Conservation (phyloP, 2,888 invertebrate species). For the Leucozona laternaria region DNA sequence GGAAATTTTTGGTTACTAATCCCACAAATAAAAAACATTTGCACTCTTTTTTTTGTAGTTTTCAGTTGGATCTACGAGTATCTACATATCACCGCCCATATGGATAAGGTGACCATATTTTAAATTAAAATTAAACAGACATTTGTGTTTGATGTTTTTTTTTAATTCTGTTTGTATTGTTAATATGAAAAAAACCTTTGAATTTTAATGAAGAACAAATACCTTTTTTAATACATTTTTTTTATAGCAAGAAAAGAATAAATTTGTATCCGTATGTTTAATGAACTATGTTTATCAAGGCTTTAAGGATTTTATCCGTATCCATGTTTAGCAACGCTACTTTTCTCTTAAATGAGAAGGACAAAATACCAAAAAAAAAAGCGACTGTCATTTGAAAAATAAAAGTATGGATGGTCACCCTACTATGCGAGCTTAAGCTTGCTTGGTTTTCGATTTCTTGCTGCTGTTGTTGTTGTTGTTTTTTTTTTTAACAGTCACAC, state of each 20-base stretch:
- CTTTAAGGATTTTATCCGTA: too few species aligned
- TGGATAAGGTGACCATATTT: conserved; percentile 3
- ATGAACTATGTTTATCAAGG: too few species aligned
- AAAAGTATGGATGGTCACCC: background rate
- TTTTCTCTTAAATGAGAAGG: background rate
- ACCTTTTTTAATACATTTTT: too few species aligned
- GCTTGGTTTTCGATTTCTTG: background rate
- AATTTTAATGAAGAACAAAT: too few species aligned
- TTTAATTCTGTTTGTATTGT: too few species aligned
- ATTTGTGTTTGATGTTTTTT: too few species aligned
- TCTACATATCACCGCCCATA: conserved; percentile 15
- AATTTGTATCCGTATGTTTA: too few species aligned
- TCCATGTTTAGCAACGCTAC: too few species aligned
- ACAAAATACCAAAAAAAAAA: background rate
- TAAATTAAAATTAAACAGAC: background rate
- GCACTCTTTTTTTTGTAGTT: conserved; percentile 24
- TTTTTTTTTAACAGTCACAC: conserved; percentile 38
- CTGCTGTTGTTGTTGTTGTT: background rate
- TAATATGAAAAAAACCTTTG: too few species aligned
- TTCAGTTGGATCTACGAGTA: conserved; percentile 9
- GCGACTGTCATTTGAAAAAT: background rate
- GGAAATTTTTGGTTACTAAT: conserved; percentile 36
- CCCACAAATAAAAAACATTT: conserved; percentile 19
- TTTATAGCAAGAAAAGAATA: too few species aligned
- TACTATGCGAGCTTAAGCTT: background rate